These are phyloP conservation scores for Tragelaphus buxtoni DNA, from an alignment of 2,113 vertebrate species.

Conservation along the genomic window DNA sequence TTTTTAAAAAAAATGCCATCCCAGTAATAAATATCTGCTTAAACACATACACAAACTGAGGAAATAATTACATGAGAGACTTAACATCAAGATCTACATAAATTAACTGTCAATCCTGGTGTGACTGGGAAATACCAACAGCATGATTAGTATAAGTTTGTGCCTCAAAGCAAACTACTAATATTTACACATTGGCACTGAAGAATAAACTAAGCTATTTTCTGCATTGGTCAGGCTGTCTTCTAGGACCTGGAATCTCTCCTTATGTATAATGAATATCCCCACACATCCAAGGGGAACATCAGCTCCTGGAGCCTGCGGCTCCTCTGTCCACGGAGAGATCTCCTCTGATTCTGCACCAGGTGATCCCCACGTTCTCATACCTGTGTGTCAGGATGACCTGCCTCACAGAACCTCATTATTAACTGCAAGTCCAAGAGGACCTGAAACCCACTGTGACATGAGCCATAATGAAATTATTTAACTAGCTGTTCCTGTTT, in stretches of 20 bases:
- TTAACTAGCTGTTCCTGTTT: neutral
- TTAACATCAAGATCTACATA: no score
- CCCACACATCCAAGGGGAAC: neutral
- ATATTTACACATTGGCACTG: neutral
- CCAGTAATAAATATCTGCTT: neutral
- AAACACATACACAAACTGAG: neutral
- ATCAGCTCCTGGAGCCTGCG: no score
- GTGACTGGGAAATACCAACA: neutral
- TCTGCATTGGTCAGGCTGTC: neutral
- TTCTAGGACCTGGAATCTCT: neutral
- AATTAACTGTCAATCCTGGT: no score
- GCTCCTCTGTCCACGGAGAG: no score
- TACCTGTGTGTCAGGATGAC: no score
- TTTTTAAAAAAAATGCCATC: neutral
- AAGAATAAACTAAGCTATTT: neutral
- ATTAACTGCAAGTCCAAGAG: no score
- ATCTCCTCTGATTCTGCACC: no score
- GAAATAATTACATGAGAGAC: no score
- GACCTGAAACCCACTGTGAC: no score
- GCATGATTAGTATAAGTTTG: neutral
- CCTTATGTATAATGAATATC: rapidly evolving
- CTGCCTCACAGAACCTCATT: no score
- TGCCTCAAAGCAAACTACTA: neutral
- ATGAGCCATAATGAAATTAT: no score
- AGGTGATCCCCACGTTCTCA: no score